A percentile compares a stretch with the other conserved stretches of the same genome.
These are phyloP conservation scores for Monarcha castaneiventris DNA, from an alignment of 2,113 vertebrate genomes.

Conservation along the genomic window DNA sequence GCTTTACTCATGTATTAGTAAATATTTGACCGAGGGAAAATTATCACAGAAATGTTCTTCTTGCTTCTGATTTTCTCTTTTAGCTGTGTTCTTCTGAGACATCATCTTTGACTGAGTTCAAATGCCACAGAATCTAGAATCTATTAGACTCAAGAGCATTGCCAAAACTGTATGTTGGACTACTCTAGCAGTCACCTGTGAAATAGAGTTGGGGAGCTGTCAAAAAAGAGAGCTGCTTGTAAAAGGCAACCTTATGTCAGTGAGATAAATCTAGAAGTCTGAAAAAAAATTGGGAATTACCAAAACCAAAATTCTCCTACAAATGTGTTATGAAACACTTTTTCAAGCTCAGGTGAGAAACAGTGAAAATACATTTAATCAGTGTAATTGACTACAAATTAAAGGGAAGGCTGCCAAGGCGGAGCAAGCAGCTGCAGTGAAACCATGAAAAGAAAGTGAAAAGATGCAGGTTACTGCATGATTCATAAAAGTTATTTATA, in stretches of 20 bases:
- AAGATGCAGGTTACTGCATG: neutral
- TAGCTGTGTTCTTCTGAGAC: neutral
- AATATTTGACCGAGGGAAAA: neutral
- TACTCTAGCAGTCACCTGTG: neutral
- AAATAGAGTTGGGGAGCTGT: neutral
- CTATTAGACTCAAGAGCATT: neutral
- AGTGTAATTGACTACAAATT: neutral
- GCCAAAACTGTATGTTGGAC: neutral
- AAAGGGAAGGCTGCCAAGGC: neutral
- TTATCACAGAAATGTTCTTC: neutral
- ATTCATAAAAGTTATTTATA: conserved; percentile 15
- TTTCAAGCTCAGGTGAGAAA: neutral
- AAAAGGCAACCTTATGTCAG: neutral
- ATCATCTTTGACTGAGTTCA: neutral
- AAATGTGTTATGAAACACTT: neutral
- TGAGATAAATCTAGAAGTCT: neutral
- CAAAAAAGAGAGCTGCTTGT: neutral
- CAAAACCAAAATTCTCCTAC: neutral
- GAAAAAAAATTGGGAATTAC: neutral
- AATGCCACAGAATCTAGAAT: neutral
- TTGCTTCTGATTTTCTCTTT: neutral
- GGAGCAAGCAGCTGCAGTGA: neutral
- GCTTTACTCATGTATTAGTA: neutral
- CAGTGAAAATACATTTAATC: neutral
- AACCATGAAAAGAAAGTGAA: neutral